These are phyloP conservation scores for Diachrysia chrysitis DNA, from an alignment of 2,888 invertebrate genomes.

Conservation along the genomic window DNA sequence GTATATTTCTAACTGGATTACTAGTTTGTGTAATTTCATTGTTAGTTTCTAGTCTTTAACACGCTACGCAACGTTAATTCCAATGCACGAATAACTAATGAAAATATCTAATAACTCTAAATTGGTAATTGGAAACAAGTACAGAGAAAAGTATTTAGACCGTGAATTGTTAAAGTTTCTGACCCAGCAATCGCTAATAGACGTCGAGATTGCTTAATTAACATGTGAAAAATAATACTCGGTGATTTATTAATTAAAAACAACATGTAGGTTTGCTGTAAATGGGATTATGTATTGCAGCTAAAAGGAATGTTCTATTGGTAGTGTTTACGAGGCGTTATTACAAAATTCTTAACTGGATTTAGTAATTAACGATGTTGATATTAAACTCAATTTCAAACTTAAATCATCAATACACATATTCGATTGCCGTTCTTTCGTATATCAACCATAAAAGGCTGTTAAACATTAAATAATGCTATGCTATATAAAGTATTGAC, in stretches of 20 bases:
- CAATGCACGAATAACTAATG: neutral
- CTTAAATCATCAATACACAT: too few species aligned
- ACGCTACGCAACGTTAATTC: neutral
- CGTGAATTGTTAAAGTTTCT: conserved; percentile 10
- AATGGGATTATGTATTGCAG: neutral
- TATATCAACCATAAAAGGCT: too few species aligned
- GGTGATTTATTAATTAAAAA: conserved; percentile 5
- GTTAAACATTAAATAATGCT: neutral
- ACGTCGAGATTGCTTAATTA: conserved; percentile 4
- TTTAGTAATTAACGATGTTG: too few species aligned
- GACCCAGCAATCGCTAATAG: neutral
- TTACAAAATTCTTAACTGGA: too few species aligned
- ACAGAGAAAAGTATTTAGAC: conserved; percentile 10
- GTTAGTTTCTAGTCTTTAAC: neutral
- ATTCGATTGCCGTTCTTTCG: too few species aligned
- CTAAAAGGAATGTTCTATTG: neutral
- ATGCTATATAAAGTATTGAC: too few species aligned
- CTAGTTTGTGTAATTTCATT: neutral
- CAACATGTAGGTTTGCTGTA: neutral
- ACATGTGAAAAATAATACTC: conserved; percentile 5
- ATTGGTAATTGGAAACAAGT: conserved; percentile 9
- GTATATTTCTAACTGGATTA: neutral
- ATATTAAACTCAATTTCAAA: too few species aligned
- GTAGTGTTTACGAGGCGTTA: neutral
- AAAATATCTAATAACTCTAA: conserved; percentile 6